Evolutionary conservation across 1,140 invertebrate genomes (phyloP).

Genomic region (Lepidotrigona ventralis): DNA sequence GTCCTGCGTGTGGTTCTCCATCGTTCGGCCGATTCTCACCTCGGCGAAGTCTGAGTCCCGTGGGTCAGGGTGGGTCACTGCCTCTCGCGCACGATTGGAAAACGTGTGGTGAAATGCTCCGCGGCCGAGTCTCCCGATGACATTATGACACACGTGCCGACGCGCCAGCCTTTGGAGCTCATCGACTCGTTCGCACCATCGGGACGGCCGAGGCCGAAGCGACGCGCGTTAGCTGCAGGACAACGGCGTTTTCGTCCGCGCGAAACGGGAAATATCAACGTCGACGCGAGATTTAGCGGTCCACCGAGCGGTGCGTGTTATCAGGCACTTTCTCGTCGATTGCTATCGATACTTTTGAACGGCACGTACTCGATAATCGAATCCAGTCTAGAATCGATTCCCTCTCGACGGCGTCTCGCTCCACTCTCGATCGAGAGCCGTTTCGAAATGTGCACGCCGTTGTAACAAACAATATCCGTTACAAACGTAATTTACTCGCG

Average conservation of each 20-base stretch:
- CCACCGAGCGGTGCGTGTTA: slow-evolving; percentile 32
- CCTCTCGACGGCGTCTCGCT: background rate
- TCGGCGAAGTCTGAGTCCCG: slow-evolving; percentile 21
- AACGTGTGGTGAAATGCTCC: slow-evolving; percentile 32
- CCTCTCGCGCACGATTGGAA: slow-evolving; percentile 15
- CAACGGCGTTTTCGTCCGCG: background rate
- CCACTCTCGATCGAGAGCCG: too few species aligned
- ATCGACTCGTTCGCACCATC: slow-evolving; percentile 22
- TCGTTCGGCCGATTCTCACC: slow-evolving; percentile 42
- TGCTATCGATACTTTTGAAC: slow-evolving; percentile 43
- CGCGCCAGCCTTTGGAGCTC: slow-evolving; percentile 10
- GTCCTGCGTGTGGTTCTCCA: slow-evolving; percentile 62
- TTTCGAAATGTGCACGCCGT: slow-evolving; percentile 7
- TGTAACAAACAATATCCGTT: too few species aligned
- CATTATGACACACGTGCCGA: slow-evolving; percentile 37
- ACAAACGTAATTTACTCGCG: background rate
- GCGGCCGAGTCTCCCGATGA: slow-evolving; percentile 29
- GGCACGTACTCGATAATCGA: slow-evolving; percentile 37
- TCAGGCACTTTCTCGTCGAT: slow-evolving; percentile 43
- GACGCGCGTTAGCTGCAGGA: background rate
- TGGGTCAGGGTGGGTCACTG: slow-evolving; percentile 48
- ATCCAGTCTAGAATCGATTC: background rate
- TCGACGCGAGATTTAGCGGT: slow-evolving; percentile 36
- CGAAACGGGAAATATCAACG: slow-evolving; percentile 39
- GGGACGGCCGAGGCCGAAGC: too few species aligned